Base-by-base conservation (phyloP, 2,888 invertebrate species). In the Hyposoter dolosus region DNA sequence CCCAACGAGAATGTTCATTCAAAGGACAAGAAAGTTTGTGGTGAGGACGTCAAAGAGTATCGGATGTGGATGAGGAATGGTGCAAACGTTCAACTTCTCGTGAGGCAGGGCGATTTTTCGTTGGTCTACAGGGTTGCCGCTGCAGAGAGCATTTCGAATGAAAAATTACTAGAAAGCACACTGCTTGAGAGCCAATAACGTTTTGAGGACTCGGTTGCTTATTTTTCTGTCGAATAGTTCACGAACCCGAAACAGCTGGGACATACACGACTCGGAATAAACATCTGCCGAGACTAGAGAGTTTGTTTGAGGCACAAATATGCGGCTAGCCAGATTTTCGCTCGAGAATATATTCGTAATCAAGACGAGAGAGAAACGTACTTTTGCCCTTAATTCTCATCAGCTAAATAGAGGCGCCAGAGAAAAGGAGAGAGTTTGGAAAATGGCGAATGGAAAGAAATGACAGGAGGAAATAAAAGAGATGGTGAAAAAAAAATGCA, bases 381-480 rank as follows among this genome's bases (percentile, higher is more conserved):
- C 65, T 65, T 65, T 81, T 74, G 72, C 12, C 43, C n/a, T 19
- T 66, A 47, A 47, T 79, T 68, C 56, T 79, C 68, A 60, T 79
- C 74, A 47, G 50, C 50, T 66, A 68, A 47, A 83, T 72, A 50
- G 43, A 71, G 76, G 77, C 40, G 53, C 19, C 72, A 80, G 50
- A 15, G n/a, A 79, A 47, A 80, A 35, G 35, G 32, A 65, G 19
- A 56, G 15, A 66, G 28, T 28, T 60, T 28, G 28, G 28, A 28
- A 60, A 60, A 23, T 72, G 12, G 43, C 32, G 63, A 17, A 40
- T 4, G 32, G 66, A 12, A 53, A 66, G 40, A 68, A 72, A 45
- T 35, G 60, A 56, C 56, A 69, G 69, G 12, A 23, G 45, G 69
- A 40, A 63, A 71, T 50, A 43, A 43, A 74, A 60, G 15, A 35